phyloP scores from a whole-genome alignment of 2,113 vertebrate species.

The Lutjanus erythropterus region DNA sequence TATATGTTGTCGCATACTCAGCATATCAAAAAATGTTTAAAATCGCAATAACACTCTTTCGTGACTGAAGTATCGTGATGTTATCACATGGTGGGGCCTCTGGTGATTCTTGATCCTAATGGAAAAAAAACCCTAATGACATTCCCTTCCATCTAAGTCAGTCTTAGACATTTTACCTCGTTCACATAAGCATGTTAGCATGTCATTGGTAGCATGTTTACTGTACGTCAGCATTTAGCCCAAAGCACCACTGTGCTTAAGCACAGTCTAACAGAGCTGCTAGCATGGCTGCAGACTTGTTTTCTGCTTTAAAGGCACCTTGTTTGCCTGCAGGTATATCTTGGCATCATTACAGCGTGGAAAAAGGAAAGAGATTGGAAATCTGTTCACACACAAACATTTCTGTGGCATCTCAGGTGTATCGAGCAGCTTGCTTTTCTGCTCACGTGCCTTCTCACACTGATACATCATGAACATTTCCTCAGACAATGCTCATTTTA shows the following conservation, averaged over 20 bases:
- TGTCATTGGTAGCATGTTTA: not conserved
- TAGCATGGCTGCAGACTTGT: not conserved
- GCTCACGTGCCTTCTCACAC: not conserved
- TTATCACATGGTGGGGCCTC: too few relatives aligned
- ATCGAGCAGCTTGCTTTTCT: constrained; percentile 5
- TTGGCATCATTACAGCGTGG: not conserved
- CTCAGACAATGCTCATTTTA: not conserved
- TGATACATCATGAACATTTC: not conserved
- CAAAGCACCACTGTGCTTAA: not conserved
- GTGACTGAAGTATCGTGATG: too few relatives aligned
- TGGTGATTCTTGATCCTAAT: too few relatives aligned
- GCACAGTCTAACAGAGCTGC: not conserved
- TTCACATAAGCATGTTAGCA: not conserved
- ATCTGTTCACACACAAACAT: constrained; percentile 6
- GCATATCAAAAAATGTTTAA: too few relatives aligned
- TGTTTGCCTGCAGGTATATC: constrained; percentile 5
- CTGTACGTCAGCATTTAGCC: not conserved
- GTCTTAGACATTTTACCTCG: not conserved
- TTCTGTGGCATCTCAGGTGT: constrained; percentile 4
- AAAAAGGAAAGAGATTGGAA: not conserved
- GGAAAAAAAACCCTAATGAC: too few relatives aligned
- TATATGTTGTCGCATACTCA: too few relatives aligned
- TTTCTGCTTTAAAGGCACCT: not conserved
- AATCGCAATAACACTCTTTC: too few relatives aligned
- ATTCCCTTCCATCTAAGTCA: too few relatives aligned